A percentile compares a stretch with the other conserved stretches of the same genome.
Conservation (phyloP, 2,888 invertebrate species). For the Lysandra bellargus region DNA sequence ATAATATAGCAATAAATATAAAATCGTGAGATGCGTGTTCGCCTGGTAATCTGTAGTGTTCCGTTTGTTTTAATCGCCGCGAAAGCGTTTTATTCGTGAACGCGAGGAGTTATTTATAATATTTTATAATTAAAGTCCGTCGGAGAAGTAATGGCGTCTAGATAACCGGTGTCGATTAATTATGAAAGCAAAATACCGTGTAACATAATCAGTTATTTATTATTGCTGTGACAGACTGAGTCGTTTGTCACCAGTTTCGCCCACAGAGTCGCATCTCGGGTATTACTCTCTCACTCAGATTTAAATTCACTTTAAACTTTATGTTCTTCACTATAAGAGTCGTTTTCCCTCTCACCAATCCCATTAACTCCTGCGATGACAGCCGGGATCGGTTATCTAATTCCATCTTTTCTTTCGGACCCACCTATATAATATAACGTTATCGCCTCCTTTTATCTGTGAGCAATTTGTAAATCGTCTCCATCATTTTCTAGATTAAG, state of each 20-base stretch:
- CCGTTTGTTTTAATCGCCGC: slow-evolving; percentile 48
- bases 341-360: slow-evolving; percentile 50
- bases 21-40: slow-evolving; percentile 57
- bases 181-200: slow-evolving; percentile 74
- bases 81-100: background rate
- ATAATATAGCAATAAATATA: slow-evolving; percentile 70
- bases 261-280: slow-evolving; percentile 67
- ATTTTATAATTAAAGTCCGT: slow-evolving; percentile 54
- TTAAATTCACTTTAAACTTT: slow-evolving; percentile 56
- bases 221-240: slow-evolving; percentile 71
- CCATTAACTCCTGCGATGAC: slow-evolving; percentile 70
- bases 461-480: slow-evolving; percentile 42
- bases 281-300: slow-evolving; percentile 61
- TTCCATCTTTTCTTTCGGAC: slow-evolving; percentile 67
- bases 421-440: slow-evolving; percentile 49
- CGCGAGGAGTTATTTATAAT: slow-evolving; percentile 38
- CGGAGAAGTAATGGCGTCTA: slow-evolving; percentile 55
- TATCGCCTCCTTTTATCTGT: slow-evolving; percentile 45
- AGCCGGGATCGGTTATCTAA: slow-evolving; percentile 72
- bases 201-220: slow-evolving; percentile 80
- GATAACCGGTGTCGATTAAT: slow-evolving; percentile 75
- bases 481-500: slow-evolving; percentile 42
- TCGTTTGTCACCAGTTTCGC: slow-evolving; percentile 77
- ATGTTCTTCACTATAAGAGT: slow-evolving; percentile 50
- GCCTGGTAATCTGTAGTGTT: slow-evolving; percentile 56